Evolutionary conservation across 2,797 vertebrate genomes (phyloP), one percentile per base, ranked within the genome.

Genomic region (Melopsittacus undulatus): DNA sequence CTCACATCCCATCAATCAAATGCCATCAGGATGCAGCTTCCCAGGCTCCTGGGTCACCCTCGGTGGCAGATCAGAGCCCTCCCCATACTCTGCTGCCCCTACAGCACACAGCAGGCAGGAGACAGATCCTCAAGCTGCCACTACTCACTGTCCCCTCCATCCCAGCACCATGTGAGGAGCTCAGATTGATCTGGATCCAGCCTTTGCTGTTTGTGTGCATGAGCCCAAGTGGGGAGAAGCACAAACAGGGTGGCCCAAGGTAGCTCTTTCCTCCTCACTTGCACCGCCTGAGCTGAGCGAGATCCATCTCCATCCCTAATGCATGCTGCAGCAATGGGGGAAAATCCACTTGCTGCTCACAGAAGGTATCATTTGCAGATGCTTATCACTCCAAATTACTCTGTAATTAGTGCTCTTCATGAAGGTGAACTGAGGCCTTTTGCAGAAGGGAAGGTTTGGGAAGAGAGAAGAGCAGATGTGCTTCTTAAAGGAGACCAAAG

Each of bases 1-100:
- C 90, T 83, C 76, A 5, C 52, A 77, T 72, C 7, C 52, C 83
- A 91, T 94, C 95, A 56, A 69, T 93, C 96, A 90, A 64, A 38
- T 10, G 68, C 66, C 88, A 72, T 22, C 83, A 27, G 80, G 66
- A 86, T 45, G 16, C 96, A 57, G 90, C 80, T 75, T 40, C 80
- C 69, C 15, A 30, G 61, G 63, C 59, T 91, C 1, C 1, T 0
- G 4, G 90, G 90, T 89, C 86, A 81, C 69, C 74, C 66, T 38
- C 3, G 0, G 52, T 17, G 85, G 40, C 77, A 77, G 22, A 75
- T 10, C 24, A 45, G 11, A 83, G 46, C 40, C 17, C 34, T 38
- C 74, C 54, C 40, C 9, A 1, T 11, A 5, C 29, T 40, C 64
- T 38, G 52, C 42, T 57, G 42, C 73, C 43, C 63, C 15, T 1